These are phyloP conservation scores for Dicrostonyx torquatus DNA, from an alignment of 2,797 vertebrate genomes.

Conservation along the genomic window DNA sequence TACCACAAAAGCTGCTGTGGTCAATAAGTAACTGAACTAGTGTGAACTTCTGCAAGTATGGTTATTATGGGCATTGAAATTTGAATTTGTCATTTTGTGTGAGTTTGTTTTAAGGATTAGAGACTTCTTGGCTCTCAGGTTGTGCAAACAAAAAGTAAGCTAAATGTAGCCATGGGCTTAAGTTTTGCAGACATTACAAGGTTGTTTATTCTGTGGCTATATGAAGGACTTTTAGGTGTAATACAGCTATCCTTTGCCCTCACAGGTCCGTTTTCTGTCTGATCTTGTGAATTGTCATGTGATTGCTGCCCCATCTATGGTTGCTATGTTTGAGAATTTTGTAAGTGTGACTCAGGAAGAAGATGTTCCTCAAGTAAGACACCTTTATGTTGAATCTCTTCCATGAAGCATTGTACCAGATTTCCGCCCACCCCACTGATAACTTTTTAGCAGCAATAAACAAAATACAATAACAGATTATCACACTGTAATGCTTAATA, in stretches of 20 bases:
- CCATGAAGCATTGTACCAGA: background rate
- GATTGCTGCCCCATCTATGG: constrained; percentile 98
- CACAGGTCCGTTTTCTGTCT: constrained; percentile 95
- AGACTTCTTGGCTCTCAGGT: background rate
- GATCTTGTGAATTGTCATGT: constrained; percentile 99
- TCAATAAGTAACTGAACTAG: background rate
- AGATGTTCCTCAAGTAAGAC: constrained; percentile 95
- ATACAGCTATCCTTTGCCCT: constrained; percentile 37
- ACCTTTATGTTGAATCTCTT: background rate
- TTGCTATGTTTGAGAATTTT: constrained; percentile 99
- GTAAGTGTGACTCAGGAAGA: constrained; percentile 97
- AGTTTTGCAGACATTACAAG: background rate
- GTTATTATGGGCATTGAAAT: background rate
- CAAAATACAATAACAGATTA: background rate
- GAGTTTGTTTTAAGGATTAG: background rate
- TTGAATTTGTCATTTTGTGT: constrained; percentile 26
- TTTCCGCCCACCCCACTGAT: background rate
- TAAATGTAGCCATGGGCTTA: background rate
- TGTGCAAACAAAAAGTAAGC: background rate
- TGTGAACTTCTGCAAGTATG: background rate
- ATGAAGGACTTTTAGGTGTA: constrained; percentile 25
- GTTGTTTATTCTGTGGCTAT: constrained; percentile 46
- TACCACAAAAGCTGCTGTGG: background rate
- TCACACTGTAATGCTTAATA: constrained; percentile 13
- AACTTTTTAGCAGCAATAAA: background rate